Percentiles rank a stretch among this genome's conserved stretches.
Conservation (phyloP, 2,797 vertebrate species). For the Alca torda region DNA sequence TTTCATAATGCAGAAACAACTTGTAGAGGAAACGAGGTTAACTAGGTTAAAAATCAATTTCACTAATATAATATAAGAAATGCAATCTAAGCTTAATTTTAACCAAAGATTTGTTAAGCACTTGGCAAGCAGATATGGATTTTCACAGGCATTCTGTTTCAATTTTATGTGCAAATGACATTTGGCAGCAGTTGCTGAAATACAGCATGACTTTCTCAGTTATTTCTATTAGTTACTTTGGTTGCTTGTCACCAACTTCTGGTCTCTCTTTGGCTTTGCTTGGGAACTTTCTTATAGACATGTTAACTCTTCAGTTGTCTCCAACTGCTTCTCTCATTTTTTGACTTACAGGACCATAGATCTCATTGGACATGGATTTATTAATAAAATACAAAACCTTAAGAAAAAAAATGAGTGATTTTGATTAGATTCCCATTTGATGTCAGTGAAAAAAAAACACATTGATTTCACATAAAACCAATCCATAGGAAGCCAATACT, state of each 20-base stretch:
- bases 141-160: constrained; percentile 43
- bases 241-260: background rate
- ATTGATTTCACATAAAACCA: background rate
- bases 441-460: background rate
- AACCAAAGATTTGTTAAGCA: constrained; percentile 14
- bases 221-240: background rate
- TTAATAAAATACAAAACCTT: background rate
- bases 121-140: constrained; percentile 28
- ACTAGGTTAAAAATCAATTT: constrained; percentile 43
- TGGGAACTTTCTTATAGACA: background rate
- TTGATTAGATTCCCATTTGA: background rate
- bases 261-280: background rate
- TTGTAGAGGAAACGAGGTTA: background rate
- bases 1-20: background rate
- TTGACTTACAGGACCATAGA: background rate
- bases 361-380: background rate
- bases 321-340: background rate
- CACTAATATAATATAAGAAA: background rate
- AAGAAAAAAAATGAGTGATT: background rate
- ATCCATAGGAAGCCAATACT: background rate
- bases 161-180: constrained; percentile 11
- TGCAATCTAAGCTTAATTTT: constrained; percentile 10
- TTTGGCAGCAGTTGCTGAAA: background rate
- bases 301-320: background rate
- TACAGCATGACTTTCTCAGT: background rate